phyloP scores from a whole-genome alignment of 1,140 invertebrate species.

The Archegozetes longisetosus region DNA sequence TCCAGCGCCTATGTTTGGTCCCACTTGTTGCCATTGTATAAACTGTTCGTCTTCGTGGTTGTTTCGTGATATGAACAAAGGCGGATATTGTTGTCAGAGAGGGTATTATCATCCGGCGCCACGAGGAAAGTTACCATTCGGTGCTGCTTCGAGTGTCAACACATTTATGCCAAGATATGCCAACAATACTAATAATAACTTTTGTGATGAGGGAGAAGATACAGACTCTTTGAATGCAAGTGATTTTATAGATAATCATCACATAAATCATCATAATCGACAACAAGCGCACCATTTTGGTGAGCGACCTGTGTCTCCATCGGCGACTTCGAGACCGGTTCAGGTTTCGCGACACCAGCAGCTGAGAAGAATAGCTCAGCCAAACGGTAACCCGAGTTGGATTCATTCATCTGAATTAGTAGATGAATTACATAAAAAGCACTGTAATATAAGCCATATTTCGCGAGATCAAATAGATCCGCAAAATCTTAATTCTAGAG shows the following conservation, averaged over 20 bases:
- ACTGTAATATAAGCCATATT: not conserved
- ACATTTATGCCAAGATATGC: conserved; percentile 11
- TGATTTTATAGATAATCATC: not conserved
- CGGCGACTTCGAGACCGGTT: not conserved
- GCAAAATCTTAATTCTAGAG: not conserved
- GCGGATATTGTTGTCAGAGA: conserved; percentile 12
- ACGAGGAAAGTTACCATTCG: conserved; percentile 21
- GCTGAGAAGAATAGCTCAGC: not conserved
- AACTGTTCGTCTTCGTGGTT: conserved; percentile 13
- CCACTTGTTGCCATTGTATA: conserved; percentile 14
- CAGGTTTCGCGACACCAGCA: not conserved
- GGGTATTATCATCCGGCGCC: conserved; percentile 18
- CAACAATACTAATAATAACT: not conserved
- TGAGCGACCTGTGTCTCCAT: not conserved
- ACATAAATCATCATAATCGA: not conserved
- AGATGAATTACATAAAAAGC: conserved; percentile 14
- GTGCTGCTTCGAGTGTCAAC: conserved; percentile 21
- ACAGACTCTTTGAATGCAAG: conserved; percentile 7
- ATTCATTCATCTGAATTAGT: conserved; percentile 18
- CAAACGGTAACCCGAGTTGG: conserved; percentile 11
- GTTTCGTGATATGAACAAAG: conserved; percentile 7
- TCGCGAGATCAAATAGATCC: not conserved
- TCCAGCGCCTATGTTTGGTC: conserved; percentile 6
- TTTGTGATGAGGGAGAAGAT: not conserved
- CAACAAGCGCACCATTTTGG: not conserved